These are phyloP conservation scores for Melanostoma mellinum DNA, from an alignment of 2,888 invertebrate genomes.

Conservation along the genomic window DNA sequence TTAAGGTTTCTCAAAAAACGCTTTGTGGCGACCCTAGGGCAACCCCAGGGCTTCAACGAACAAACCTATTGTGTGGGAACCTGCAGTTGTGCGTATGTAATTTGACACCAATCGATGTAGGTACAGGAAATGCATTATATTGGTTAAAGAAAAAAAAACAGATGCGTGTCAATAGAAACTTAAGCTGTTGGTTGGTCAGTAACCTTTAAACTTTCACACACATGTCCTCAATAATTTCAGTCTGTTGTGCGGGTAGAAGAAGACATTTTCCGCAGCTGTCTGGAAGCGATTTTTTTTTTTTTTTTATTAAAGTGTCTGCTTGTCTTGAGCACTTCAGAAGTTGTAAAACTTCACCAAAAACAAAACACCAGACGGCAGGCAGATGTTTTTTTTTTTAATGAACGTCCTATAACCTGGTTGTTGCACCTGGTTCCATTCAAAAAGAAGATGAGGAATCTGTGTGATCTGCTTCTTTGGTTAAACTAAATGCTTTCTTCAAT, in stretches of 20 bases:
- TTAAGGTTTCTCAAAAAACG: no score
- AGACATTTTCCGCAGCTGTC: slow-evolving; percentile 60
- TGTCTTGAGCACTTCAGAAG: slow-evolving; percentile 35
- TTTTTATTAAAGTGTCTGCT: slow-evolving; percentile 39
- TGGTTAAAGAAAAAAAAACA: slow-evolving; percentile 42
- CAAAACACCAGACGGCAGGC: slow-evolving; percentile 64
- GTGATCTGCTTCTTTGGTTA: slow-evolving; percentile 44
- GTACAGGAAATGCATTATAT: slow-evolving; percentile 60
- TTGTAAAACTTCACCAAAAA: slow-evolving; percentile 64
- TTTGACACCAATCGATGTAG: slow-evolving; percentile 53
- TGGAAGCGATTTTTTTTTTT: slow-evolving; percentile 51
- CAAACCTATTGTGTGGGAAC: slow-evolving; percentile 66
- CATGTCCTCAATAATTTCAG: slow-evolving; percentile 21
- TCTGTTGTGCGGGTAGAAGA: slow-evolving; percentile 10
- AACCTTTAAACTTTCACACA: slow-evolving; percentile 65
- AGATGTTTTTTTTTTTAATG: slow-evolving; percentile 59
- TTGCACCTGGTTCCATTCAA: slow-evolving; percentile 71
- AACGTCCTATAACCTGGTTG: slow-evolving; percentile 63
- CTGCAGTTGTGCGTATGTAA: slow-evolving; percentile 52
- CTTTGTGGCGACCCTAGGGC: no score
- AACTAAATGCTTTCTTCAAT: slow-evolving; percentile 33
- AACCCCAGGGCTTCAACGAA: no score
- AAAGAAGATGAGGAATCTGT: slow-evolving; percentile 49
- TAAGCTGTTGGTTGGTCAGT: slow-evolving; percentile 59
- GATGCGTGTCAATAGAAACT: slow-evolving; percentile 57